These are phyloP conservation scores for Anoplius nigerrimus DNA, from an alignment of 2,888 invertebrate species.

Conservation along the genomic window DNA sequence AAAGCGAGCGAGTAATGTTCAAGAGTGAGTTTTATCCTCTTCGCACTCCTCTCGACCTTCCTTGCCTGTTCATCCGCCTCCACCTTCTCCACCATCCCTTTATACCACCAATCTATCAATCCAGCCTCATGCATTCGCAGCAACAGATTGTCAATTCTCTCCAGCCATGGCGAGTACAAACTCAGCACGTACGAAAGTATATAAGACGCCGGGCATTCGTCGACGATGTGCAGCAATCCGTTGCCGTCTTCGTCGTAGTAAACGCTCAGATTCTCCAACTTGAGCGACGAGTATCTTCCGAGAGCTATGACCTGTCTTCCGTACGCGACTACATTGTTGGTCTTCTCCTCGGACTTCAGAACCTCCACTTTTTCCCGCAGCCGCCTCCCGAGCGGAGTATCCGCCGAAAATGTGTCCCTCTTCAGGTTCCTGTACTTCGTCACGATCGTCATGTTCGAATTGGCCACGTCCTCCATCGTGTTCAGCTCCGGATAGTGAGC, in stretches of 20 bases:
- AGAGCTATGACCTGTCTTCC: constrained; percentile 36
- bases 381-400: constrained; percentile 23
- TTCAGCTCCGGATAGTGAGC: constrained; percentile 52
- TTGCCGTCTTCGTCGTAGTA: constrained; percentile 51
- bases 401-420: constrained; percentile 33
- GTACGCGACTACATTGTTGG: constrained; percentile 43
- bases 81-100: constrained; percentile 27
- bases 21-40: constrained; percentile 43
- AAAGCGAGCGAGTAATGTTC: constrained; percentile 56
- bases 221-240: constrained; percentile 49
- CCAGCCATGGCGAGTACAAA: constrained; percentile 47
- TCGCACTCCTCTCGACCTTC: constrained; percentile 20
- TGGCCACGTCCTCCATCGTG: constrained; percentile 53
- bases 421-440: constrained; percentile 61
- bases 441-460: constrained; percentile 46
- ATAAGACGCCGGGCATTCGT: constrained; percentile 53
- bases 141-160: constrained; percentile 50
- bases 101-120: constrained; percentile 51
- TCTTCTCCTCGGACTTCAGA: constrained; percentile 14
- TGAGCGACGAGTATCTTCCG: constrained; percentile 37
- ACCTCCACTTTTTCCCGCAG: constrained; percentile 27
- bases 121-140: constrained; percentile 52
- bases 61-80: constrained; percentile 19
- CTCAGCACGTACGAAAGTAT: constrained; percentile 49
- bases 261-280: constrained; percentile 34